phyloP scores from a whole-genome alignment of 2,888 invertebrate genomes.

The Epistrophella euchroma region DNA sequence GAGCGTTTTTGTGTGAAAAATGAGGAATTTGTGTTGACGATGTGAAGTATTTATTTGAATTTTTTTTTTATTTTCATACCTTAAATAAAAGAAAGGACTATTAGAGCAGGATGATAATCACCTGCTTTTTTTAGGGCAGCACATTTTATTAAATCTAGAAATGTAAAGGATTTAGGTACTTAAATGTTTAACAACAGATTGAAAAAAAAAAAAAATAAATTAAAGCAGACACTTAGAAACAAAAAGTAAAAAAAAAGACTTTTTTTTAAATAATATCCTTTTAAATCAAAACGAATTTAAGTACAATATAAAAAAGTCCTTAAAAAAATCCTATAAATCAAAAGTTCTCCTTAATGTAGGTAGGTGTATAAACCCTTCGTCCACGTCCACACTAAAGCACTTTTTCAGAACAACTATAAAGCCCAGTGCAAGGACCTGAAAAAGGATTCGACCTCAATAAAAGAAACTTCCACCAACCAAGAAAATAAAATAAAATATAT shows the following conservation, averaged over 20 bases:
- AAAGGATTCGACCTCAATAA: constrained; percentile 33
- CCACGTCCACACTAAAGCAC: not conserved
- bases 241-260: not conserved
- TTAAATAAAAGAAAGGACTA: not conserved
- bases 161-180: not conserved
- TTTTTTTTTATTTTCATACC: not conserved
- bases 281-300: not conserved
- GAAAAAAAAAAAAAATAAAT: not conserved
- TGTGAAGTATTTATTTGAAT: not conserved
- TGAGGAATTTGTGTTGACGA: constrained; percentile 3
- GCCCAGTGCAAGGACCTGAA: constrained; percentile 11
- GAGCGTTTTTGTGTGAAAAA: constrained; percentile 27
- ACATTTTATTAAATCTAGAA: not conserved
- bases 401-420: constrained; percentile 6
- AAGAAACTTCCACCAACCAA: constrained; percentile 17
- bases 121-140: no score
- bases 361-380: not conserved
- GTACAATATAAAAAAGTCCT: constrained; percentile 5
- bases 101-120: not conserved
- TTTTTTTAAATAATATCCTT: not conserved
- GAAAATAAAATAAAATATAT: constrained; percentile 18
- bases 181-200: not conserved
- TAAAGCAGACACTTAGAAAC: not conserved
- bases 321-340: constrained; percentile 24
- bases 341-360: constrained; percentile 2